Conservation (phyloP, 1,140 invertebrate genomes). For the Asbolus verrucosus region DNA sequence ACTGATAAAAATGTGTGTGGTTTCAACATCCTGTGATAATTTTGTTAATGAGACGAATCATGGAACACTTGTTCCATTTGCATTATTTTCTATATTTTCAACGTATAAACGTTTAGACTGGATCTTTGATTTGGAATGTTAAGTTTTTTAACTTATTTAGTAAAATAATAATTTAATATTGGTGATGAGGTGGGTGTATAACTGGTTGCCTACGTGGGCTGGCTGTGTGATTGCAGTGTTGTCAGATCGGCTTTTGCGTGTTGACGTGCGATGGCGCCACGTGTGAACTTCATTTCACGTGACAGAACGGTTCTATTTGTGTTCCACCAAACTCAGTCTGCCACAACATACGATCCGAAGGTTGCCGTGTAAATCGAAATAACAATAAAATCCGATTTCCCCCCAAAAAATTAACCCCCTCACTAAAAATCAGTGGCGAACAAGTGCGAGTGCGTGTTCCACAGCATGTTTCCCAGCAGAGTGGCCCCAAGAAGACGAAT, state of each 20-base stretch:
- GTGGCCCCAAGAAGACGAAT: slow-evolving; percentile 2
- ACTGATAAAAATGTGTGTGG: neutral
- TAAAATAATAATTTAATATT: no score
- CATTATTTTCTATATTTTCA: no score
- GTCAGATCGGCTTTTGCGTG: no score
- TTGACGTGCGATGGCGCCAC: neutral
- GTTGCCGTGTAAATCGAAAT: slow-evolving; percentile 47
- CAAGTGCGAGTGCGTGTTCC: slow-evolving; percentile 36
- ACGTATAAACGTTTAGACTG: no score
- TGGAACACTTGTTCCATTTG: no score
- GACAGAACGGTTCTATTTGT: slow-evolving; percentile 53
- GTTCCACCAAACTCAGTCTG: slow-evolving; percentile 52
- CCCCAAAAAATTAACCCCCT: slow-evolving; percentile 23
- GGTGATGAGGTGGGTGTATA: no score
- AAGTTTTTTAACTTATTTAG: no score
- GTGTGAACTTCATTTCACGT: slow-evolving; percentile 48
- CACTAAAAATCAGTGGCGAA: neutral
- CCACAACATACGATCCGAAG: slow-evolving; percentile 49
- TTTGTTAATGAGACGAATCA: no score
- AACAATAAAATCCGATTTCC: slow-evolving; percentile 29
- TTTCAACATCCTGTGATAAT: neutral
- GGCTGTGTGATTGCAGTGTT: no score
- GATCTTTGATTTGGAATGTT: no score
- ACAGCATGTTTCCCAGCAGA: slow-evolving; percentile 32
- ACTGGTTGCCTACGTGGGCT: no score